Percentiles rank a stretch among this genome's conserved stretches.
phyloP scores from a whole-genome alignment of 2,888 invertebrate genomes.

The Octonoba sinensis region DNA sequence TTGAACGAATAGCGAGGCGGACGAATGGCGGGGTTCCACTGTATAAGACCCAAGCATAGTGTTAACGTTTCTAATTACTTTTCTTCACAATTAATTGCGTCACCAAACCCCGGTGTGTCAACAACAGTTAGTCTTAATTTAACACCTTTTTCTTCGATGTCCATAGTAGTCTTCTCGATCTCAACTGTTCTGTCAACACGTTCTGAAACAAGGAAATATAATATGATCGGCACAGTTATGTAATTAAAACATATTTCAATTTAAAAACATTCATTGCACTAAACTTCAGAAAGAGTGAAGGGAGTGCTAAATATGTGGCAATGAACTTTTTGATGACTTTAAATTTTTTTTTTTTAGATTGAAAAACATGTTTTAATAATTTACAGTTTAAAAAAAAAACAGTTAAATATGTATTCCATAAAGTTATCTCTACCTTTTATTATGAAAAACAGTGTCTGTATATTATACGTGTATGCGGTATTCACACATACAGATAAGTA shows the following conservation, averaged over 20 bases:
- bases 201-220: constrained; percentile 71
- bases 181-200: constrained; percentile 76
- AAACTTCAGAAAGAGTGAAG: not conserved
- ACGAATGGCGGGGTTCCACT: too few relatives aligned
- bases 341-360: too few relatives aligned
- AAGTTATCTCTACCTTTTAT: too few relatives aligned
- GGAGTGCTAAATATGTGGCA: not conserved
- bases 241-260: not conserved
- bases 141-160: constrained; percentile 94
- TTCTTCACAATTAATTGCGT: constrained; percentile 92
- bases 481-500: too few relatives aligned
- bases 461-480: too few relatives aligned
- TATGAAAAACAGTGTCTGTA: too few relatives aligned
- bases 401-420: too few relatives aligned
- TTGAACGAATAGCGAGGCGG: too few relatives aligned
- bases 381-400: too few relatives aligned
- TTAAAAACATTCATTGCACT: not conserved
- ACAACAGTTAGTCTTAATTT: constrained; percentile 90
- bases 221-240: not conserved
- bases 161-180: constrained; percentile 84
- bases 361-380: too few relatives aligned
- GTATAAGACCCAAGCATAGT: too few relatives aligned
- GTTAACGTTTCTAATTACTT: constrained; percentile 68
- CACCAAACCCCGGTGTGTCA: constrained; percentile 95
- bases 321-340: not conserved